phyloP scores from a whole-genome alignment of 2,888 invertebrate genomes.

The Drosophila antonietae region DNA sequence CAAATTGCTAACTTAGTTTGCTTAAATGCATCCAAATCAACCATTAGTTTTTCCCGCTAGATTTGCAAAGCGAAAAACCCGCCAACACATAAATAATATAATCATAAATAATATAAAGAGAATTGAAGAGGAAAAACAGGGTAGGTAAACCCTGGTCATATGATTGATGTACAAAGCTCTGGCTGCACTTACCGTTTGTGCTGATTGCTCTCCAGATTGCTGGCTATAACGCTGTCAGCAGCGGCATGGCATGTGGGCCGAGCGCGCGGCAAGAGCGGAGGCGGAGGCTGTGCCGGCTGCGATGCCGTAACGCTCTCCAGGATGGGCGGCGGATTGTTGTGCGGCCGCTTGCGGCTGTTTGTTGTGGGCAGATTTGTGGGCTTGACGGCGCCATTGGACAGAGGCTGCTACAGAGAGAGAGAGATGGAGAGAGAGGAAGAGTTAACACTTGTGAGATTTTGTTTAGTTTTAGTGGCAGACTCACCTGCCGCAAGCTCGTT shows the following conservation, averaged over 20 bases:
- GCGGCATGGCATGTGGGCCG: constrained; percentile 61
- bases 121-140: background rate
- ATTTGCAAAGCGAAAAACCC: background rate
- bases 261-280: constrained; percentile 83
- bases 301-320: constrained; percentile 62
- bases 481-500: constrained; percentile 78
- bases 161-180: constrained; percentile 56
- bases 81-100: constrained; percentile 21
- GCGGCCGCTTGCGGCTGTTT: constrained; percentile 83
- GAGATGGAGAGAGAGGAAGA: background rate
- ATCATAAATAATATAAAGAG: constrained; percentile 20
- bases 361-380: constrained; percentile 58
- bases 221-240: constrained; percentile 71
- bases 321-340: constrained; percentile 82
- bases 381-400: constrained; percentile 74
- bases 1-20: background rate
- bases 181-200: constrained; percentile 68
- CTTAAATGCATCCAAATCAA: background rate
- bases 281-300: constrained; percentile 77
- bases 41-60: background rate
- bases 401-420: constrained; percentile 27
- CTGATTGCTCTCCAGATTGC: constrained; percentile 80
- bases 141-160: constrained; percentile 49
- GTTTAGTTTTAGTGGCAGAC: constrained; percentile 8
- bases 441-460: background rate